Evolutionary conservation across 2,888 invertebrate species (phyloP).

Genomic region (Agrotis puta): DNA sequence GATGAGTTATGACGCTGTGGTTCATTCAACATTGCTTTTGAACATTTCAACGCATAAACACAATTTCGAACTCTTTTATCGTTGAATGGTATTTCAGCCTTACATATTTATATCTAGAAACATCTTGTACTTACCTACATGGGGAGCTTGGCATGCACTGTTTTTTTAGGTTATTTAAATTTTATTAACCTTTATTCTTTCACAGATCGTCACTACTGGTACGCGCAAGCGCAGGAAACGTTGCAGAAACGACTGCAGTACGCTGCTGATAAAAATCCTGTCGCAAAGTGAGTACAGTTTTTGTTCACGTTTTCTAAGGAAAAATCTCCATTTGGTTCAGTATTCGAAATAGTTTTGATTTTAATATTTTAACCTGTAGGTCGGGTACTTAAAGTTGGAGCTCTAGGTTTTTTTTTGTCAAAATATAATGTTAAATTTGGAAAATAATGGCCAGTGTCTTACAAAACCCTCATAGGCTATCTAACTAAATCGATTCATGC

Average conservation of each 20-base stretch:
- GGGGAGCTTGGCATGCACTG: background rate
- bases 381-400: too few relatives aligned
- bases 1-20: background rate
- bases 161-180: too few relatives aligned
- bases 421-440: too few relatives aligned
- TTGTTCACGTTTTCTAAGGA: background rate
- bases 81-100: background rate
- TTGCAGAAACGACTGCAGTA: slow-evolving; percentile 89
- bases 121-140: background rate
- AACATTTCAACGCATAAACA: background rate
- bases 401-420: too few relatives aligned
- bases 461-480: background rate
- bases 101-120: background rate
- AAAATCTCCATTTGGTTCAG: background rate
- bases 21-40: background rate
- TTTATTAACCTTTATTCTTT: slow-evolving; percentile 28
- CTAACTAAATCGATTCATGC: background rate
- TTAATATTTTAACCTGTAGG: too few relatives aligned
- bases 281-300: slow-evolving; percentile 85
- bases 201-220: slow-evolving; percentile 91
- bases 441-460: too few relatives aligned
- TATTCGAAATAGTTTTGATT: too few relatives aligned
- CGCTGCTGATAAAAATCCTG: slow-evolving; percentile 85
- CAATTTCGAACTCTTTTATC: background rate
- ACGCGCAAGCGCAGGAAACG: slow-evolving; percentile 90